Base-by-base conservation (phyloP, 2,113 vertebrate species). In the Desmodus rotundus region DNA sequence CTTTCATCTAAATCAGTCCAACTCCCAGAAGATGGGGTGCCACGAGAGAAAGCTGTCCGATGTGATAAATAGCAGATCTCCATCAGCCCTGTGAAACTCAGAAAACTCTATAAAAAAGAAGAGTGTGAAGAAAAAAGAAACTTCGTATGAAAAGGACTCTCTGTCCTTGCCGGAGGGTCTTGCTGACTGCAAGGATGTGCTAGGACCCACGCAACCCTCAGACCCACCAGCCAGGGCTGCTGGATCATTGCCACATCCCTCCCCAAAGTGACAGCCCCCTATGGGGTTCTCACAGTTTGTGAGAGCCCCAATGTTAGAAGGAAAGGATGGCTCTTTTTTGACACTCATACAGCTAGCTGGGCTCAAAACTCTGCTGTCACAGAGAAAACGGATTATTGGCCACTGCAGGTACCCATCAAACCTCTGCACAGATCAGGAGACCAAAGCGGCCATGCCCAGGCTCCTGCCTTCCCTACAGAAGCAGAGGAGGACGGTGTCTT, bases 261-360 rank as follows among this genome's bases (percentile, higher is more conserved):
- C 5, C 92, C 97, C 78, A 98, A 98, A 97, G 94, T 98, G 88
- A 98, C 97, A 7, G 98, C 96, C 0, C 98, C 96, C 0, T 98
- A 98, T 0, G 98, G 97, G 2, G 98, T 99, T 96, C 95, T 98
- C 98, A 92, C 96, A 1, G 61, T 98, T 22, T 97, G 97, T 10
- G 98, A 98, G 54, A 98, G 97, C 24, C 98, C 98, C 19, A 98
- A 94, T 9, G 98, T 98, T 33, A 82, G 89, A 56, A 98, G 97
- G 73, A 98, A 98, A 85, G 98, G 99, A 72, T 98, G 95, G 1
- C 95, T 98, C 5, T 98, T 98, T 90, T 99, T 98, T 68, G 98
- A 98, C 9, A 65, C 78, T n/a, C 89, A 97, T 7, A 63, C 45
- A 83, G 87, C 93, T 76, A 83, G 87, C 93, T 78, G 95, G 97